phyloP scores from a whole-genome alignment of 2,888 invertebrate genomes.

The Epinotia demarniana region DNA sequence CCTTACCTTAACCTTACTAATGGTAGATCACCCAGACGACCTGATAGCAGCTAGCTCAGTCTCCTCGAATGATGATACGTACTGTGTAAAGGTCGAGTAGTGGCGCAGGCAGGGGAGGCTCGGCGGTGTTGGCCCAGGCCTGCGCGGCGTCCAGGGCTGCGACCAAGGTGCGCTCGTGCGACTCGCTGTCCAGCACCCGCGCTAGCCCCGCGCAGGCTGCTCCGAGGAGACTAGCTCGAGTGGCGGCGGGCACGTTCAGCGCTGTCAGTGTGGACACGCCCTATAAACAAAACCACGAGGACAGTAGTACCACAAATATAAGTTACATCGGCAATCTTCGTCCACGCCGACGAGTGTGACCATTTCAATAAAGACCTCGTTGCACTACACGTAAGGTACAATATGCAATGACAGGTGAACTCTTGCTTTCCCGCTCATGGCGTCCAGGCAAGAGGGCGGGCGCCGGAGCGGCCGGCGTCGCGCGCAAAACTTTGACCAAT shows the following conservation, averaged over 20 bases:
- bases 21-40: too few species aligned
- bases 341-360: too few species aligned
- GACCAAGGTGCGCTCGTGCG: conserved; percentile 95
- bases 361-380: too few species aligned
- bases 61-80: background rate
- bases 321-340: too few species aligned
- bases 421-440: too few species aligned
- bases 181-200: conserved; percentile 93
- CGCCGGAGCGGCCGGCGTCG: too few species aligned
- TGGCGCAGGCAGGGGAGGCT: conserved; percentile 86
- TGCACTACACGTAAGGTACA: too few species aligned
- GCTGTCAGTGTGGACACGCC: conserved; percentile 69
- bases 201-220: conserved; percentile 88
- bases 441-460: too few species aligned
- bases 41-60: too few species aligned
- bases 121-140: conserved; percentile 87
- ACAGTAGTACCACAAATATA: background rate
- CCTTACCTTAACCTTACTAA: too few species aligned
- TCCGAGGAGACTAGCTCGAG: conserved; percentile 83
- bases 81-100: conserved; percentile 75
- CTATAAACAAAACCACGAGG: conserved; percentile 50
- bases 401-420: too few species aligned
- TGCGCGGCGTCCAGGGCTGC: conserved; percentile 92
- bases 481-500: too few species aligned
- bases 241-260: conserved; percentile 86